A percentile compares a stretch with the other conserved stretches of the same genome.
Conservation (phyloP, 2,797 vertebrate genomes). For the Pyrrhura leucotis region DNA sequence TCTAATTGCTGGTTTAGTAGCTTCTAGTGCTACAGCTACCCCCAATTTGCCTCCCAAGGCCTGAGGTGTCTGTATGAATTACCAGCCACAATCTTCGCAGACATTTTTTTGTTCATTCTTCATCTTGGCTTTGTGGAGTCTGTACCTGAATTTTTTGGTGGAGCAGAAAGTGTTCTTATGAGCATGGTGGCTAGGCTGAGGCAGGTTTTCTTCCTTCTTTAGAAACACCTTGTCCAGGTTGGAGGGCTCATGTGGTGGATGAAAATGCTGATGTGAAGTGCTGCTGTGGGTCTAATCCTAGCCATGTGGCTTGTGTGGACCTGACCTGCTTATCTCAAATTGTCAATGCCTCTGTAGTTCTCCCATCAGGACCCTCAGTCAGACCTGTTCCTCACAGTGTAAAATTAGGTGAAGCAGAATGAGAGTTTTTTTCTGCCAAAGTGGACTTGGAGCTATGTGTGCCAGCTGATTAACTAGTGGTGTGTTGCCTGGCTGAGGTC, state of each 20-base stretch:
- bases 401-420: background rate
- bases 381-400: accelerated
- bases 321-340: background rate
- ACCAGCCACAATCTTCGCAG: background rate
- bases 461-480: background rate
- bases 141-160: background rate
- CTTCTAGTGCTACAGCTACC: background rate
- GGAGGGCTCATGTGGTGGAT: background rate
- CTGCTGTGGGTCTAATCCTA: background rate
- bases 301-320: background rate
- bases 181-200: background rate
- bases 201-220: background rate
- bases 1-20: background rate
- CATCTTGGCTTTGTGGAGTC: background rate
- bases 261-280: background rate
- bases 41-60: background rate
- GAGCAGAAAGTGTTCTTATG: background rate
- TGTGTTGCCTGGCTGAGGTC: background rate
- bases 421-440: background rate
- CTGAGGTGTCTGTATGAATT: background rate
- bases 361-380: background rate
- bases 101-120: background rate
- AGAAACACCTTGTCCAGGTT: background rate
- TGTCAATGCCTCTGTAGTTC: background rate
- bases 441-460: background rate